Base-by-base conservation (phyloP, 2,113 vertebrate genomes). In the Toxostoma redivivum region DNA sequence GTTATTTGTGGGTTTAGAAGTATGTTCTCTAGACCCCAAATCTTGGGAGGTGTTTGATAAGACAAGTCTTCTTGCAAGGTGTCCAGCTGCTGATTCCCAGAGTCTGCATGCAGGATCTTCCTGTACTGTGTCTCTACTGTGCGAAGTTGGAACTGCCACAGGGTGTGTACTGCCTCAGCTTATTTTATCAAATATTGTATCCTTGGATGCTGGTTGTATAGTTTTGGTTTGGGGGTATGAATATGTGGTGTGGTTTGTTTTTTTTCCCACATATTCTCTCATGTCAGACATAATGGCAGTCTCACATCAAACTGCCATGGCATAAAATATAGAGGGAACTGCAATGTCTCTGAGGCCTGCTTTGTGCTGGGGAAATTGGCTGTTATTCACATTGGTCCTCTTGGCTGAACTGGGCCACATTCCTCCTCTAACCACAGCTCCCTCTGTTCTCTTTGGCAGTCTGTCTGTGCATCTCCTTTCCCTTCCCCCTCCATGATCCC, bases 381-480 rank as follows among this genome's bases (percentile, higher is more conserved):
- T 88, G 62, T 50, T 64, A 89, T 87, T 62, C 69, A 50, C 40
- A 3, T 7, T 48, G 65, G 74, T 88, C 45, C 35, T 66, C 80
- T 65, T 16, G 45, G 51, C 60, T 67, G 83, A 81, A 62, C 81
- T 84, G 89, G 7, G 7, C 84, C 78, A 27, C 60, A 71, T 87
- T 95, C 83, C 48, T 92, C 4, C 7, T 47, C 86, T 51, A 62
- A 84, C 77, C 78, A 60, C 86, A 91, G 57, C 61, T 77, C 80
- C 42, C 44, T 58, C 82, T 86, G 72, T 44, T 81, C 80, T 80
- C 53, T 48, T 76, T n/a, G 76, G 88, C n/a, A 3, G 1, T 50
- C 58, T 88, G 20, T 38, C 86, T 53, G 40, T n/a, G 28, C 19
- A 4, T 65, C 83, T 91, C 35, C 64, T 60, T 85, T 80, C 86